Evolutionary conservation across 53 echinoderm and acorn worm genomes (phyloP).

Genomic region (Crossaster papposus): DNA sequence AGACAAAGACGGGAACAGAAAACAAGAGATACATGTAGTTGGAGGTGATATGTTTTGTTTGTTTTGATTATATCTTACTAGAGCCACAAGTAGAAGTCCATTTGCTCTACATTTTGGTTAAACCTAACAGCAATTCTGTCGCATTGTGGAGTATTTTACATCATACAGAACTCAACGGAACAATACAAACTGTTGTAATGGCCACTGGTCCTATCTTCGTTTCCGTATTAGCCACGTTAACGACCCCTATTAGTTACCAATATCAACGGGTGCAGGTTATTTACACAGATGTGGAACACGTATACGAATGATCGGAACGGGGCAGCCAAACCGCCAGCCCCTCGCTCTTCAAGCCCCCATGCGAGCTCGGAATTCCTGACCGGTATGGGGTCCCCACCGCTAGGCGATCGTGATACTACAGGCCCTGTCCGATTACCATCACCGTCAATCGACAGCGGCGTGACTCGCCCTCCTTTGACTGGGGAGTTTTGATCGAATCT

Average conservation of each 20-base stretch:
- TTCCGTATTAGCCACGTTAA: constrained; percentile 8
- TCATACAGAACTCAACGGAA: no score
- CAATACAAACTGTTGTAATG: neutral
- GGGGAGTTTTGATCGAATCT: constrained; percentile 52
- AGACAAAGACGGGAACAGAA: no score
- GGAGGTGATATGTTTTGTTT: no score
- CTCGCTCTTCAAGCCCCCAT: constrained; percentile 14
- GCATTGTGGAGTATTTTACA: no score
- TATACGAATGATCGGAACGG: neutral
- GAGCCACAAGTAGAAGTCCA: neutral
- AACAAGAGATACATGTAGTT: no score
- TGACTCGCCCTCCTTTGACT: constrained; percentile 43
- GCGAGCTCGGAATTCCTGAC: constrained; percentile 38
- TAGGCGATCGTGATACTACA: neutral
- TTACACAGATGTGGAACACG: constrained; percentile 57
- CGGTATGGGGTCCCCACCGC: constrained; percentile 28
- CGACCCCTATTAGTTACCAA: constrained; percentile 18
- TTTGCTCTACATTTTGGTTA: neutral
- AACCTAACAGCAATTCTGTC: no score
- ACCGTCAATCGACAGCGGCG: constrained; percentile 41
- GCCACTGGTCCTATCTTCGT: constrained; percentile 4
- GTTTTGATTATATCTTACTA: neutral
- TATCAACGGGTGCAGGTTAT: constrained; percentile 1
- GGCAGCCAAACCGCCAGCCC: neutral
- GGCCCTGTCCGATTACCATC: constrained; percentile 24